phyloP scores from a whole-genome alignment of 2,888 invertebrate species.

The Calliphora vomitoria region DNA sequence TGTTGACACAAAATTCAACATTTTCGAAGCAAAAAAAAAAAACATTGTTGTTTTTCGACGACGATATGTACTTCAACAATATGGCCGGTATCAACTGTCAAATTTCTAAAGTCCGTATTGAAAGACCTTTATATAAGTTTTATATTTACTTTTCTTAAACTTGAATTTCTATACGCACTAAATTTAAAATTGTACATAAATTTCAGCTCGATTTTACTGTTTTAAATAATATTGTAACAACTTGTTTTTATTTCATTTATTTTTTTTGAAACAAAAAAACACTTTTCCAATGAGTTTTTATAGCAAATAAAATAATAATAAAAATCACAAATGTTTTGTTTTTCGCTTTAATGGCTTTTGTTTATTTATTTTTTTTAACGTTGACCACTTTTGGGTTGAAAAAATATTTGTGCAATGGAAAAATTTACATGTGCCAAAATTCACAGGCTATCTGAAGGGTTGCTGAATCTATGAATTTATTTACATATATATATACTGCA shows the following conservation, averaged over 20 bases:
- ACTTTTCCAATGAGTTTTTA: constrained; percentile 5
- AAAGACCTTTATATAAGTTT: no score
- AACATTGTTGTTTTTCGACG: no score
- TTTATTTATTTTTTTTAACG: constrained; percentile 69
- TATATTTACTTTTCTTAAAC: no score
- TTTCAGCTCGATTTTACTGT: no score
- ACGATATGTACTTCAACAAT: no score
- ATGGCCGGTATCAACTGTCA: no score
- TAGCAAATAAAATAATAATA: not conserved
- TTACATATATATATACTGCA: constrained; percentile 1
- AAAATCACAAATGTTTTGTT: constrained; percentile 46
- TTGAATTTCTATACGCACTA: no score
- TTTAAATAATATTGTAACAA: not conserved
- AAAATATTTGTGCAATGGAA: constrained; percentile 26
- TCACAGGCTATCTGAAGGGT: constrained; percentile 75
- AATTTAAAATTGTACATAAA: not conserved
- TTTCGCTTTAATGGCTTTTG: constrained; percentile 43
- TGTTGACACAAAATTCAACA: no score
- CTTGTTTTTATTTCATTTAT: constrained; percentile 10
- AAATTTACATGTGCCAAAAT: constrained; percentile 75
- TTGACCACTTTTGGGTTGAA: constrained; percentile 46
- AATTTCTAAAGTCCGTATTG: no score
- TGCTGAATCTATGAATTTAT: constrained; percentile 43
- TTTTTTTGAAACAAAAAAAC: not conserved
- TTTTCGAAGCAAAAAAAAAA: no score